phyloP scores from a whole-genome alignment of 2,888 invertebrate species.

The Drosophila ustulata region DNA sequence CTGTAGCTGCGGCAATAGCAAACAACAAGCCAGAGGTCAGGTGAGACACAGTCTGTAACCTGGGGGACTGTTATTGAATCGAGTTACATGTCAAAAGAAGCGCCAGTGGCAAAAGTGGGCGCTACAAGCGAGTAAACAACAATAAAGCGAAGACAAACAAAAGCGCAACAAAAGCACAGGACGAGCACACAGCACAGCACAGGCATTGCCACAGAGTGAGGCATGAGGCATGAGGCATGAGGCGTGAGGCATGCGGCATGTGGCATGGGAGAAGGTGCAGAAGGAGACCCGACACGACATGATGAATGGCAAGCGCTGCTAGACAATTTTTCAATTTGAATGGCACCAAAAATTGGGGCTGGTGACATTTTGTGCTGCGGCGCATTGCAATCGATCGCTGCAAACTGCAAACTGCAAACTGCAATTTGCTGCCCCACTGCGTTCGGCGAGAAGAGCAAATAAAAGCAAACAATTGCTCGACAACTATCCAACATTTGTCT shows the following conservation, averaged over 20 bases:
- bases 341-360: slow-evolving; percentile 41
- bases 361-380: slow-evolving; percentile 23
- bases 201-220: background rate
- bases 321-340: slow-evolving; percentile 81
- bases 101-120: slow-evolving; percentile 60
- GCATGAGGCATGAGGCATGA: background rate
- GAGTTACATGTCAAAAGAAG: slow-evolving; percentile 79
- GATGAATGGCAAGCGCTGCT: slow-evolving; percentile 76
- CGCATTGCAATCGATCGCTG: slow-evolving; percentile 67
- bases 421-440: slow-evolving; percentile 74
- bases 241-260: too few species aligned
- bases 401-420: slow-evolving; percentile 77
- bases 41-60: slow-evolving; percentile 29
- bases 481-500: background rate
- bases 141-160: slow-evolving; percentile 80
- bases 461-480: background rate
- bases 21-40: slow-evolving; percentile 57
- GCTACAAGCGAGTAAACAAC: slow-evolving; percentile 75
- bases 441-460: slow-evolving; percentile 21
- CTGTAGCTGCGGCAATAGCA: slow-evolving; percentile 16
- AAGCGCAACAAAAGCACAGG: slow-evolving; percentile 64
- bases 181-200: background rate
- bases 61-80: slow-evolving; percentile 65
- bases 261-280: slow-evolving; percentile 9
- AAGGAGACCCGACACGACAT: slow-evolving; percentile 38